A percentile compares a stretch with the other conserved stretches of the same genome.
phyloP scores from a whole-genome alignment of 2,888 invertebrate species.

The Stenoptilia bipunctidactyla region DNA sequence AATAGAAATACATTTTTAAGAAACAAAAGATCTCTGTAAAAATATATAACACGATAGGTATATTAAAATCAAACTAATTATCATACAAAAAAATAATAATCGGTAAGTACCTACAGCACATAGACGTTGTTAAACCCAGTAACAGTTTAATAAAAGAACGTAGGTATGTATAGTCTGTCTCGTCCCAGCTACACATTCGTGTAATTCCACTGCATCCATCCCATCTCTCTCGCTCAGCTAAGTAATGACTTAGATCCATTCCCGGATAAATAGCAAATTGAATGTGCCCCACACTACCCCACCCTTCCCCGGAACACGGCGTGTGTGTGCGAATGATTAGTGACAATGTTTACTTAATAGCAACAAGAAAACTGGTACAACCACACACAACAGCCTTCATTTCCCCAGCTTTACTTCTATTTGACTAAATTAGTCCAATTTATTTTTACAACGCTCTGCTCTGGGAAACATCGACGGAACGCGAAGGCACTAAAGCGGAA shows the following conservation, averaged over 20 bases:
- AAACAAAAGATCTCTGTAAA: too few relatives aligned
- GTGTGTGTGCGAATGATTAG: constrained; percentile 16
- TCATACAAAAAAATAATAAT: too few relatives aligned
- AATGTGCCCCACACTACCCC: constrained; percentile 42
- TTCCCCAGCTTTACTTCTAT: constrained; percentile 18
- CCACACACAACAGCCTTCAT: neutral
- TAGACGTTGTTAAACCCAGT: too few relatives aligned
- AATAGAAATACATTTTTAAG: too few relatives aligned
- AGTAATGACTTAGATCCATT: constrained; percentile 71
- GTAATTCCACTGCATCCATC: constrained; percentile 60
- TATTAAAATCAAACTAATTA: too few relatives aligned
- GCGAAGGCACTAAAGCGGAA: constrained; percentile 29
- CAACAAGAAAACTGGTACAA: neutral
- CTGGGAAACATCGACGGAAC: constrained; percentile 19
- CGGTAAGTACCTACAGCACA: too few relatives aligned
- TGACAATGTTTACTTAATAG: constrained; percentile 1
- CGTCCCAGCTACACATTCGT: constrained; percentile 16
- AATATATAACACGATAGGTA: too few relatives aligned
- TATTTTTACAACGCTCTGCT: constrained; percentile 28
- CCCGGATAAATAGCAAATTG: constrained; percentile 71
- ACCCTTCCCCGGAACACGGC: constrained; percentile 16
- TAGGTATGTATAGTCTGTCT: too few relatives aligned
- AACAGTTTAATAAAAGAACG: too few relatives aligned
- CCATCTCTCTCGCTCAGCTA: constrained; percentile 65
- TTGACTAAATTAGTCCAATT: constrained; percentile 28